phyloP scores from a whole-genome alignment of 1,140 invertebrate genomes.

The Seison nebaliae region DNA sequence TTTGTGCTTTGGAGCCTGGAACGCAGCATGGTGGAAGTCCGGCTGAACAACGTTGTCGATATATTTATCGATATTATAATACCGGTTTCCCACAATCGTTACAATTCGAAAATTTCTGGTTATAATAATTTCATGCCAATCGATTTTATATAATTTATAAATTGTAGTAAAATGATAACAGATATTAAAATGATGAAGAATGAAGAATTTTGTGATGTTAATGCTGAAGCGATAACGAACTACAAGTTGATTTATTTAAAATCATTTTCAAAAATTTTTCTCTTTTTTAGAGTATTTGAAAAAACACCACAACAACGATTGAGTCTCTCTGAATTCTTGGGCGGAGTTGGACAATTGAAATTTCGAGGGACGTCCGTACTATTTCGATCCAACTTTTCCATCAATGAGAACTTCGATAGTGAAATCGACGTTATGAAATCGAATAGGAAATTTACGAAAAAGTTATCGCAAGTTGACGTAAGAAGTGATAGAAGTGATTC shows the following conservation, averaged over 20 bases:
- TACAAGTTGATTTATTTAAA: slow-evolving; percentile 1
- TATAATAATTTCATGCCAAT: slow-evolving; percentile 5
- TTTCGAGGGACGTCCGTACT: slow-evolving; percentile 34
- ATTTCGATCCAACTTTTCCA: slow-evolving; percentile 21
- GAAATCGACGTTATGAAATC: not conserved
- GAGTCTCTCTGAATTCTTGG: slow-evolving; percentile 29
- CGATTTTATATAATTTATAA: slow-evolving; percentile 26
- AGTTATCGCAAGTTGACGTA: not conserved
- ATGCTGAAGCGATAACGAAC: not conserved
- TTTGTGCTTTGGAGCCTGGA: slow-evolving; percentile 32
- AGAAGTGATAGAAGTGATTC: not conserved
- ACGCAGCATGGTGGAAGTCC: slow-evolving; percentile 34
- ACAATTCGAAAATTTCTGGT: not conserved
- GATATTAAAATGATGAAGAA: not conserved
- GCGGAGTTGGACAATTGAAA: slow-evolving; percentile 32
- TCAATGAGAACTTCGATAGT: slow-evolving; percentile 6
- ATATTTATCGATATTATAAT: slow-evolving; percentile 35
- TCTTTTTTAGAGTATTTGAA: slow-evolving; percentile 25
- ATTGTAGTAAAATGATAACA: slow-evolving; percentile 12
- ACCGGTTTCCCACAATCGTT: slow-evolving; percentile 19
- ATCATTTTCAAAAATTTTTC: not conserved
- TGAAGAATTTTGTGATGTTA: not conserved
- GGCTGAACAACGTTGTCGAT: slow-evolving; percentile 33
- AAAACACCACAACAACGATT: slow-evolving; percentile 19
- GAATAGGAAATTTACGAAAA: not conserved